Conservation (phyloP, 1,140 invertebrate species). For the Rhopalosiphum maidis region DNA sequence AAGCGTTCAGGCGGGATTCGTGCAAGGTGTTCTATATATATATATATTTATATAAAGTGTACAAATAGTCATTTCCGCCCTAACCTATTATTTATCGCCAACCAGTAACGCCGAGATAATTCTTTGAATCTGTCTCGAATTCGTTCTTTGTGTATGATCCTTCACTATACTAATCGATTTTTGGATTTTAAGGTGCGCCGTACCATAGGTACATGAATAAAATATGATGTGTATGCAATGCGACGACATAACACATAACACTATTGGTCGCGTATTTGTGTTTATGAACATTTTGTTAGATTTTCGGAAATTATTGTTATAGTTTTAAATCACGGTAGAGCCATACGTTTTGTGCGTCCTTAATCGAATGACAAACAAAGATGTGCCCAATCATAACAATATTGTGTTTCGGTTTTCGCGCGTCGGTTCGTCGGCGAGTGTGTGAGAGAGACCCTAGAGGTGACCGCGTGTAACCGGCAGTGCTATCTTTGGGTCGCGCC, state of each 20-base stretch:
- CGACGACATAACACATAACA: background rate
- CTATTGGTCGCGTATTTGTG: background rate
- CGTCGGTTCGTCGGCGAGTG: background rate
- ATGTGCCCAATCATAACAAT: background rate
- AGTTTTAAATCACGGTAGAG: background rate
- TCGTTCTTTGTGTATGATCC: background rate
- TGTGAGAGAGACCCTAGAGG: background rate
- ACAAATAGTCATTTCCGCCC: conserved; percentile 45
- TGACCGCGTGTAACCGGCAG: conserved; percentile 23
- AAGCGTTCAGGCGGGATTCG: conserved; percentile 1
- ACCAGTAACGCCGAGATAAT: background rate
- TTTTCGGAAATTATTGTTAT: background rate
- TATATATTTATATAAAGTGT: too few species aligned
- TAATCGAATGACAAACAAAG: background rate
- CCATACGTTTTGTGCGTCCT: background rate
- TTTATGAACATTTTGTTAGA: background rate
- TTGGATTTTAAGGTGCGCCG: background rate
- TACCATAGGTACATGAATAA: background rate
- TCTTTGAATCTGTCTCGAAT: background rate
- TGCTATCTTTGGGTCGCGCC: conserved; percentile 44
- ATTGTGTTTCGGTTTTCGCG: background rate
- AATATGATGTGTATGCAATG: background rate
- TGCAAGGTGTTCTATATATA: conserved; percentile 14
- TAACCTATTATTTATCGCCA: conserved; percentile 26
- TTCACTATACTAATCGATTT: background rate